A percentile compares a stretch with the other conserved stretches of the same genome.
These are phyloP conservation scores for Ctenochaetus hawaiiensis DNA, from an alignment of 2,797 vertebrate genomes.

Conservation along the genomic window DNA sequence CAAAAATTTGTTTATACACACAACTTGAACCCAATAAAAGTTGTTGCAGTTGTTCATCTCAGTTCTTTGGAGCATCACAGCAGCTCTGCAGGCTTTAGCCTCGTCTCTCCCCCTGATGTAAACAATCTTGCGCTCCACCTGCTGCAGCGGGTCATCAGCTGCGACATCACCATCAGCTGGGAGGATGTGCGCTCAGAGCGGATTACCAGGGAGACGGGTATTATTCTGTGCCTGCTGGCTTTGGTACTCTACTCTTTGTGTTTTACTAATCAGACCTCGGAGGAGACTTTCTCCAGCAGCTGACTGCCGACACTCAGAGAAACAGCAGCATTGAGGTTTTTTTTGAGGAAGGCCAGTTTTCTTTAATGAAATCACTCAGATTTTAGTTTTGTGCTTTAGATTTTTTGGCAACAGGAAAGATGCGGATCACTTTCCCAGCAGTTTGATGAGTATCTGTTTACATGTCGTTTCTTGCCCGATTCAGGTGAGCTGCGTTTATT, in stretches of 20 bases:
- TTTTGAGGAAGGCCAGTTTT: background rate
- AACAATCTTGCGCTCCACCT: constrained; percentile 53
- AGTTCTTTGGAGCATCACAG: constrained; percentile 1
- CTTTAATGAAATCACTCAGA: background rate
- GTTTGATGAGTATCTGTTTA: constrained; percentile 3
- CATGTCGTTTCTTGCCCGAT: background rate
- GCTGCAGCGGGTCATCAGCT: constrained; percentile 54
- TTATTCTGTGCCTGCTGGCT: constrained; percentile 69
- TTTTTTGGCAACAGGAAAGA: background rate
- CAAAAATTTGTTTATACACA: too few species aligned
- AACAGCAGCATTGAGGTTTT: background rate
- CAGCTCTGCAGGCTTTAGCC: background rate
- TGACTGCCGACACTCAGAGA: constrained; percentile 2
- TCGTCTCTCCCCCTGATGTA: background rate
- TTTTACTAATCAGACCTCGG: constrained; percentile 71
- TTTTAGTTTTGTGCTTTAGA: background rate
- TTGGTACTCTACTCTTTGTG: constrained; percentile 64
- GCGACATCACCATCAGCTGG: constrained; percentile 63
- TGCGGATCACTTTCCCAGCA: background rate
- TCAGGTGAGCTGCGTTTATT: constrained; percentile 55
- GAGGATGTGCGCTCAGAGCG: constrained; percentile 75
- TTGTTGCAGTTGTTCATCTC: constrained; percentile 11
- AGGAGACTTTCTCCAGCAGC: constrained; percentile 67
- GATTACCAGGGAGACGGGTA: constrained; percentile 77
- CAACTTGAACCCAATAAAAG: background rate